Conservation (phyloP, 2,888 invertebrate species). For the Heteromurus nitidus region DNA sequence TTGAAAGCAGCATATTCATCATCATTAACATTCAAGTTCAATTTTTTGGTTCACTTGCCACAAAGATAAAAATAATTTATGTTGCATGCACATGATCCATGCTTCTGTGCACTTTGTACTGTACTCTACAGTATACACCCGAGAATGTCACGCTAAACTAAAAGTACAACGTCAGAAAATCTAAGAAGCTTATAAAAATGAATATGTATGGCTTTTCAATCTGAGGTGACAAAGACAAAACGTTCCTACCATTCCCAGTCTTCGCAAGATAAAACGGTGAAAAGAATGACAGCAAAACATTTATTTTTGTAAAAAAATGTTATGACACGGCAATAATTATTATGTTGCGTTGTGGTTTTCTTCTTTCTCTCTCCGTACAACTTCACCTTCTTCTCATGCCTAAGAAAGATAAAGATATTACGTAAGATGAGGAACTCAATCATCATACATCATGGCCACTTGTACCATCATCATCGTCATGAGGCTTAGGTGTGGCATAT, state of each 20-base stretch:
- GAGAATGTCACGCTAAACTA: not conserved
- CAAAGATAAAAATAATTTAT: no score
- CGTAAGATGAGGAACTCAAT: no score
- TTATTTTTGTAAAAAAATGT: not conserved
- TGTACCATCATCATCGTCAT: not conserved
- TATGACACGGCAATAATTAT: not conserved
- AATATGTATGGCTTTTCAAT: not conserved
- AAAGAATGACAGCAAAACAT: not conserved
- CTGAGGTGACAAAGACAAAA: not conserved
- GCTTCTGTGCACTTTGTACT: no score
- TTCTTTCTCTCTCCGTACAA: not conserved
- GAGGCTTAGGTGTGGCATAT: not conserved
- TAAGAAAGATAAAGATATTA: not conserved
- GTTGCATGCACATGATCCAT: no score
- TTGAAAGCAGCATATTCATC: not conserved
- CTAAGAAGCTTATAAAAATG: not conserved
- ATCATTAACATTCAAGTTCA: not conserved
- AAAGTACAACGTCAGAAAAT: not conserved
- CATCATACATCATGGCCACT: no score
- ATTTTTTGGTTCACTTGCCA: constrained; percentile 11
- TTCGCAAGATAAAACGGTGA: not conserved
- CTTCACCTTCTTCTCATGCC: not conserved
- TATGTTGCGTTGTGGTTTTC: not conserved
- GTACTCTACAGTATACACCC: not conserved
- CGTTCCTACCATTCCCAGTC: not conserved